These are phyloP conservation scores for Strigamia crassipes DNA, from an alignment of 2,888 invertebrate genomes.

Conservation along the genomic window DNA sequence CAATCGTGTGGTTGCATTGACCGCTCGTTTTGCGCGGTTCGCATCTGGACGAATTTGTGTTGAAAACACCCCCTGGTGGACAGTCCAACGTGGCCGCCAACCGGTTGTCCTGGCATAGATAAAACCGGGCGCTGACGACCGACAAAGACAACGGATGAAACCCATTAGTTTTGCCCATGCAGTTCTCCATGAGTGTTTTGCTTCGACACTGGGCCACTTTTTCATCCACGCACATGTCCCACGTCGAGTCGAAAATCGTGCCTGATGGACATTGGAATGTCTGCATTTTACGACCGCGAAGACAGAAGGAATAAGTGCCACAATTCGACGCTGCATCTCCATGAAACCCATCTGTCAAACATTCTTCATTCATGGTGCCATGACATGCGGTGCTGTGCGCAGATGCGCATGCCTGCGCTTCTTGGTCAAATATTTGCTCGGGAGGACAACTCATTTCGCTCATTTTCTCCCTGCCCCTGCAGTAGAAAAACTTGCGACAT, in stretches of 20 bases:
- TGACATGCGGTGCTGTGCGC: slow-evolving; percentile 27
- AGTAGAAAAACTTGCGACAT: slow-evolving; percentile 66
- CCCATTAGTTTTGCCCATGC: slow-evolving; percentile 51
- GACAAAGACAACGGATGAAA: slow-evolving; percentile 52
- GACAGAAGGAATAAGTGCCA: slow-evolving; percentile 15
- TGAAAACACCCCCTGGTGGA: slow-evolving; percentile 43
- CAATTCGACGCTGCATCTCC: slow-evolving; percentile 6
- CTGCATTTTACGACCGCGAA: slow-evolving; percentile 2
- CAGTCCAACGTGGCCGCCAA: slow-evolving; percentile 22
- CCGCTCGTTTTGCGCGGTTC: not conserved
- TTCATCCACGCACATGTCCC: not conserved
- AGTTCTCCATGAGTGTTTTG: slow-evolving; percentile 46
- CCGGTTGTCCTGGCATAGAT: slow-evolving; percentile 50
- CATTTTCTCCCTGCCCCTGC: slow-evolving; percentile 62
- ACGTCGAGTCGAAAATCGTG: not conserved
- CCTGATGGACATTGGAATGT: slow-evolving; percentile 13
- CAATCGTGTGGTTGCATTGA: slow-evolving; percentile 4
- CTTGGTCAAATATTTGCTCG: slow-evolving; percentile 60
- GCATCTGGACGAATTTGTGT: slow-evolving; percentile 32
- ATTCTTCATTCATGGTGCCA: not conserved
- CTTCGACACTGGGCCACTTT: not conserved
- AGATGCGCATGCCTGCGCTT: slow-evolving; percentile 20
- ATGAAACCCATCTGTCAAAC: slow-evolving; percentile 7
- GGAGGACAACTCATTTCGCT: slow-evolving; percentile 63
- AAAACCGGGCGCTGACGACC: slow-evolving; percentile 49